A percentile compares a stretch with the other conserved stretches of the same genome.
phyloP scores from a whole-genome alignment of 2,113 vertebrate species.

The Myotis davidii region DNA sequence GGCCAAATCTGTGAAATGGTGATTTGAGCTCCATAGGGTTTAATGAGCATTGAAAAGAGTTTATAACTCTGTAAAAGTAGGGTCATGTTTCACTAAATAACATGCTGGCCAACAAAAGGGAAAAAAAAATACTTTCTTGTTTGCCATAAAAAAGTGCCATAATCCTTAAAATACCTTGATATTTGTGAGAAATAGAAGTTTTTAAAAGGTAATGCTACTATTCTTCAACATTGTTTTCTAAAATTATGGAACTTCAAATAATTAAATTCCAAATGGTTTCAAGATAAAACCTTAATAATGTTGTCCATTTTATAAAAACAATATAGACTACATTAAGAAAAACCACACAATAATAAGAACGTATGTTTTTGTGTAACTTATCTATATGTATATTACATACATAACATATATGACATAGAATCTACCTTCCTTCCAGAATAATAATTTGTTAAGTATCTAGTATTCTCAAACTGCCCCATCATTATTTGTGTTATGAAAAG shows the following conservation, averaged over 20 bases:
- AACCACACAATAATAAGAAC: background rate
- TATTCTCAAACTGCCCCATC: background rate
- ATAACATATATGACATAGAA: background rate
- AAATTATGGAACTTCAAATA: background rate
- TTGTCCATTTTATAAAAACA: background rate
- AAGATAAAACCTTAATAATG: background rate
- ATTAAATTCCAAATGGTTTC: background rate
- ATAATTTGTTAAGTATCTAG: background rate
- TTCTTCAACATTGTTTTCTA: background rate
- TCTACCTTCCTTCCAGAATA: background rate
- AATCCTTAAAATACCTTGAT: background rate
- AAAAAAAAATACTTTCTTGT: background rate
- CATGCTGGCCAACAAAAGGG: background rate
- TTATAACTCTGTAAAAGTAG: conserved; percentile 61
- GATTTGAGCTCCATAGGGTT: conserved; percentile 63
- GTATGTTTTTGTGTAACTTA: background rate
- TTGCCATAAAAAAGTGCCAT: background rate
- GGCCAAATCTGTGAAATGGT: conserved; percentile 62
- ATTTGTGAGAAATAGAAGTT: background rate
- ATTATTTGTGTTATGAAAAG: background rate
- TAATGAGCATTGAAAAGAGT: conserved; percentile 65
- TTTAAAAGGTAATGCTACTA: background rate
- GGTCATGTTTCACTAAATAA: conserved; percentile 57
- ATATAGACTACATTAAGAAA: background rate
- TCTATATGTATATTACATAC: background rate